Conservation (phyloP, 2,113 vertebrate genomes). For the Pygoscelis antarcticus region DNA sequence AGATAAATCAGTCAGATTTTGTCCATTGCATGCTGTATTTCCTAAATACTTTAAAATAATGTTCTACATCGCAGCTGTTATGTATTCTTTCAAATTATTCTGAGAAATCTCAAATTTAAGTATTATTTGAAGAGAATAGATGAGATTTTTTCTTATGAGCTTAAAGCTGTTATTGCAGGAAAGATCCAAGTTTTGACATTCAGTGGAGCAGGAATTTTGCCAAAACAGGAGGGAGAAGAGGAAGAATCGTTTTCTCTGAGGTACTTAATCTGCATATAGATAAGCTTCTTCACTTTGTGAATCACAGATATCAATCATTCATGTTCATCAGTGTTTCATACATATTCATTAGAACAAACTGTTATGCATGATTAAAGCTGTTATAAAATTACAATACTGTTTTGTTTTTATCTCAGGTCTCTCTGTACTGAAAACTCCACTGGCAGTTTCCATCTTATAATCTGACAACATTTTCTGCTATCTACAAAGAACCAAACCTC, state of each 20-base stretch:
- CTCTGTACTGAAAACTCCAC: conserved; percentile 40
- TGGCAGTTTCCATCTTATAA: background rate
- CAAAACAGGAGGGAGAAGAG: background rate
- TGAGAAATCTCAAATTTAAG: background rate
- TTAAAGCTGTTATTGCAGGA: background rate
- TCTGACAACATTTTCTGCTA: conserved; percentile 10
- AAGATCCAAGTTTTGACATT: background rate
- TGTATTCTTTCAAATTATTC: background rate
- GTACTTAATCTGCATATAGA: conserved; percentile 57
- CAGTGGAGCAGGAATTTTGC: background rate
- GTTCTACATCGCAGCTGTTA: background rate
- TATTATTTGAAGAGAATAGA: background rate
- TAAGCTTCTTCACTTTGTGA: conserved; percentile 36
- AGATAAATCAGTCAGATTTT: background rate
- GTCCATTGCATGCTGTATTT: background rate
- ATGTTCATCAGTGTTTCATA: conserved; percentile 54
- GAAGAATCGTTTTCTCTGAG: conserved; percentile 23
- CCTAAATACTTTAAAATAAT: background rate
- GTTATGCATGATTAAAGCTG: conserved; percentile 11
- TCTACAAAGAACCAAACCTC: conserved; percentile 34
- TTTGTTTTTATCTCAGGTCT: conserved; percentile 15
- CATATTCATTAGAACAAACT: conserved; percentile 50
- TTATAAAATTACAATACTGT: conserved; percentile 6
- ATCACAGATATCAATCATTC: conserved; percentile 47
- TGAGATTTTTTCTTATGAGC: background rate